phyloP scores from a whole-genome alignment of 1,140 invertebrate genomes.

The Hypsibius dujardini region DNA sequence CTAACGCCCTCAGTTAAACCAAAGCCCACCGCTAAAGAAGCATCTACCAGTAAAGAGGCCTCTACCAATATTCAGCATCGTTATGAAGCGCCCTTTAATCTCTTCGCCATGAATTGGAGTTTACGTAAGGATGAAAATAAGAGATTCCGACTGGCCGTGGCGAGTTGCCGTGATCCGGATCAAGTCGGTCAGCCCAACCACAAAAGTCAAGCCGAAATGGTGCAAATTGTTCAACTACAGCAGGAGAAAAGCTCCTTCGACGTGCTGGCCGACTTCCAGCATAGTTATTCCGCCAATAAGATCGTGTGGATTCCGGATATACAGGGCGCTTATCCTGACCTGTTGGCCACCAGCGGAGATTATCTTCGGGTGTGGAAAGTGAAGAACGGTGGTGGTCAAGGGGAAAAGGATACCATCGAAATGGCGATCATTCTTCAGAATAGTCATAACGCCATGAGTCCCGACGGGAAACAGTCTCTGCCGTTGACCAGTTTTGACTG shows the following conservation, averaged over 20 bases:
- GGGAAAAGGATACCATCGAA: conserved; percentile 22
- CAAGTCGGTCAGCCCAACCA: no score
- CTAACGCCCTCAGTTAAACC: no score
- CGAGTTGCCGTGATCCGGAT: conserved; percentile 18
- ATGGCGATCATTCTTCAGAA: conserved; percentile 38
- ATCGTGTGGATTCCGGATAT: conserved; percentile 38
- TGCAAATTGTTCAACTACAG: conserved; percentile 38
- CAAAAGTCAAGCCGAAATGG: conserved; percentile 22
- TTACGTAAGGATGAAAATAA: conserved; percentile 31
- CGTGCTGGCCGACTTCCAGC: conserved; percentile 37
- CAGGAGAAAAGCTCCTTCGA: conserved; percentile 38
- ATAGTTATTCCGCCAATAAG: conserved; percentile 40
- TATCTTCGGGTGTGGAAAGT: conserved; percentile 37
- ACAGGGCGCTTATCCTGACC: conserved; percentile 37
- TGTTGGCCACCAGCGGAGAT: conserved; percentile 40
- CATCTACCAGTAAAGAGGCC: background rate
- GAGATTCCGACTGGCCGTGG: conserved; percentile 33
- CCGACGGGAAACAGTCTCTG: background rate
- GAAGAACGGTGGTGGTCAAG: conserved; percentile 25
- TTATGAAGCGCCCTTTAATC: conserved; percentile 35
- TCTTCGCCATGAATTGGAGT: conserved; percentile 37
- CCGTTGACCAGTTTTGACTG: conserved; percentile 40
- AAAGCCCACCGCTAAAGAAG: no score
- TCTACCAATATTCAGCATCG: conserved; percentile 27
- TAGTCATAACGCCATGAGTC: conserved; percentile 23